Conservation (phyloP, 1,140 invertebrate species). For the Mya arenaria region DNA sequence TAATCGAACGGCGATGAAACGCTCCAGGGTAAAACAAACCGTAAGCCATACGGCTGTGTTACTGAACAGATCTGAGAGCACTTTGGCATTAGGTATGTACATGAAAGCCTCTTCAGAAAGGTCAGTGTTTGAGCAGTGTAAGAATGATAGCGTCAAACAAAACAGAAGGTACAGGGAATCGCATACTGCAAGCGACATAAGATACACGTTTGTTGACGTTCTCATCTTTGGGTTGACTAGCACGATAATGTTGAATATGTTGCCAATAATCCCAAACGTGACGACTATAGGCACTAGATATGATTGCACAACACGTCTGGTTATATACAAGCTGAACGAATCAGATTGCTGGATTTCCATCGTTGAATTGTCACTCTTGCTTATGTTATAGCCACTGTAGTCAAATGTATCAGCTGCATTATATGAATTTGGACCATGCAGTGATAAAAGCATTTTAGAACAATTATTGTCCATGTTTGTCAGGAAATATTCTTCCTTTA, state of each 20-base stretch:
- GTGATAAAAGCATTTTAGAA: too few relatives aligned
- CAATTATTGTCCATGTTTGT: too few relatives aligned
- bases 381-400: too few relatives aligned
- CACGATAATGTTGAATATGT: constrained; percentile 72
- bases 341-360: too few relatives aligned
- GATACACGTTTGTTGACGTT: constrained; percentile 88
- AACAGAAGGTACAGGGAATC: constrained; percentile 88
- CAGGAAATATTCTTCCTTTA: too few relatives aligned
- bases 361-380: too few relatives aligned
- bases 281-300: constrained; percentile 80
- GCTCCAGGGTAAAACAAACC: constrained; percentile 89
- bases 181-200: constrained; percentile 88
- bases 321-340: constrained; percentile 54
- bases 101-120: constrained; percentile 68
- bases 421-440: too few relatives aligned
- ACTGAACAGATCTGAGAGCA: constrained; percentile 86
- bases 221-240: constrained; percentile 88
- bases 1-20: constrained; percentile 90
- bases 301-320: constrained; percentile 67
- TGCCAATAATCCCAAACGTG: constrained; percentile 68
- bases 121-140: constrained; percentile 61
- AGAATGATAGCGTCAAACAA: constrained; percentile 71
- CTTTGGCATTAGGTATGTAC: constrained; percentile 83
- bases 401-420: too few relatives aligned
- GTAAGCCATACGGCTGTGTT: constrained; percentile 89